Percentiles rank a stretch among this genome's conserved stretches.
Conservation (phyloP, 1,140 invertebrate genomes). For the Mercenaria mercenaria region DNA sequence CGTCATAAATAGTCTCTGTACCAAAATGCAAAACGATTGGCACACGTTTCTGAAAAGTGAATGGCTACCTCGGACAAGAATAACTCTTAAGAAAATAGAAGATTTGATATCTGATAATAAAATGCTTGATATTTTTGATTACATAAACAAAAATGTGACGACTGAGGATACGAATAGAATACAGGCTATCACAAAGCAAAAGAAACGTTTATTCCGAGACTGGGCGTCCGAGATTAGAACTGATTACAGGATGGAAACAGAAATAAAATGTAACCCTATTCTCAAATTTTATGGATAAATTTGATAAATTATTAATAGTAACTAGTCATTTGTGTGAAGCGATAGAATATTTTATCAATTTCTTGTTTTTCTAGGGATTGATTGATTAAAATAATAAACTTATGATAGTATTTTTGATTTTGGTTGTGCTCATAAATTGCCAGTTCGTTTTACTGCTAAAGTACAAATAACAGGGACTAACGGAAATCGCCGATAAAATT, state of each 20-base stretch:
- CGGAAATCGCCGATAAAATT: too few species aligned
- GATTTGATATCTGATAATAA: background rate
- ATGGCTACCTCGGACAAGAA: background rate
- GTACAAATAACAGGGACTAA: too few species aligned
- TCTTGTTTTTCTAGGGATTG: too few species aligned
- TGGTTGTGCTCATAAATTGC: too few species aligned
- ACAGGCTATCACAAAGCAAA: background rate
- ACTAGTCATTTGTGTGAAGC: too few species aligned
- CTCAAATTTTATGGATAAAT: background rate
- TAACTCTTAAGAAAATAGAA: background rate
- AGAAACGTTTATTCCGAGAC: background rate
- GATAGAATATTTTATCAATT: too few species aligned
- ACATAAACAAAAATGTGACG: background rate
- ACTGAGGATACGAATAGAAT: background rate
- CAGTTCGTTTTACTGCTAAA: too few species aligned
- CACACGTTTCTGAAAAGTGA: background rate
- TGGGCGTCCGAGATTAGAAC: background rate
- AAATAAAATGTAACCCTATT: background rate
- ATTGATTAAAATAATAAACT: too few species aligned
- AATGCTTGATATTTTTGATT: background rate
- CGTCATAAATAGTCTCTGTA: constrained; percentile 23
- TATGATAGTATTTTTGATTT: too few species aligned
- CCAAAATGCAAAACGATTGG: constrained; percentile 27
- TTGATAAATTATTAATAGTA: too few species aligned
- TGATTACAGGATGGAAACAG: background rate